phyloP scores from a whole-genome alignment of 1,140 invertebrate genomes.

The Pogonus chalceus region DNA sequence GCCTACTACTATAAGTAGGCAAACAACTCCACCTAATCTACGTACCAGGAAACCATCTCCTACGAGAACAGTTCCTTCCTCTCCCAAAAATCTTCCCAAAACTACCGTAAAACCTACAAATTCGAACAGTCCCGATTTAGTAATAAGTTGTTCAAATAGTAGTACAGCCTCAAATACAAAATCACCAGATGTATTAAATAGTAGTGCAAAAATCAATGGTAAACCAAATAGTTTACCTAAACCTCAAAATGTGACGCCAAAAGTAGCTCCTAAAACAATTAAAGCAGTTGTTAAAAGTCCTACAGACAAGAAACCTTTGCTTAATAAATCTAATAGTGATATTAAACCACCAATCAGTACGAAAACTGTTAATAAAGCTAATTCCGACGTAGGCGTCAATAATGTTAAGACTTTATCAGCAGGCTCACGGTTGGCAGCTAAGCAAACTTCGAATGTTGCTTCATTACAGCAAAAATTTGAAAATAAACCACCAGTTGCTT shows the following conservation, averaged over 20 bases:
- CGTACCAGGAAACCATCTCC: slow-evolving; percentile 33
- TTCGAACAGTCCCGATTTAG: slow-evolving; percentile 56
- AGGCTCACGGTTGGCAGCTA: slow-evolving; percentile 35
- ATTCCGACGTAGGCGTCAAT: slow-evolving; percentile 20
- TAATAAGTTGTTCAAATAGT: slow-evolving; percentile 49
- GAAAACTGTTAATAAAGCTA: slow-evolving; percentile 24
- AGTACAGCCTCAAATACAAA: slow-evolving; percentile 41
- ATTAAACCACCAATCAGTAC: slow-evolving; percentile 25
- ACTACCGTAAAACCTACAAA: slow-evolving; percentile 19
- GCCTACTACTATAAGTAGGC: slow-evolving; percentile 28
- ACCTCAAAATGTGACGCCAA: slow-evolving; percentile 21
- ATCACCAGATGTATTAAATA: slow-evolving; percentile 49
- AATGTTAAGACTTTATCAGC: slow-evolving; percentile 33
- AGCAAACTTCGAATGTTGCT: slow-evolving; percentile 55
- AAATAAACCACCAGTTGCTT: slow-evolving; percentile 24
- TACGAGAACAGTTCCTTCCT: slow-evolving; percentile 26
- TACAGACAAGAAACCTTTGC: slow-evolving; percentile 18
- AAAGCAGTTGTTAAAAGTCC: slow-evolving; percentile 22
- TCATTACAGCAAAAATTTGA: slow-evolving; percentile 67
- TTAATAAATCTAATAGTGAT: slow-evolving; percentile 12
- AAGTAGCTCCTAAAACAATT: slow-evolving; percentile 17
- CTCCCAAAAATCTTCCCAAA: slow-evolving; percentile 26
- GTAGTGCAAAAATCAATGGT: slow-evolving; percentile 23
- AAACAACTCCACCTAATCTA: slow-evolving; percentile 38
- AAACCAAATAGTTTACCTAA: slow-evolving; percentile 18